Base-by-base conservation (phyloP, 2,113 vertebrate species). In the Tiliqua scincoides region DNA sequence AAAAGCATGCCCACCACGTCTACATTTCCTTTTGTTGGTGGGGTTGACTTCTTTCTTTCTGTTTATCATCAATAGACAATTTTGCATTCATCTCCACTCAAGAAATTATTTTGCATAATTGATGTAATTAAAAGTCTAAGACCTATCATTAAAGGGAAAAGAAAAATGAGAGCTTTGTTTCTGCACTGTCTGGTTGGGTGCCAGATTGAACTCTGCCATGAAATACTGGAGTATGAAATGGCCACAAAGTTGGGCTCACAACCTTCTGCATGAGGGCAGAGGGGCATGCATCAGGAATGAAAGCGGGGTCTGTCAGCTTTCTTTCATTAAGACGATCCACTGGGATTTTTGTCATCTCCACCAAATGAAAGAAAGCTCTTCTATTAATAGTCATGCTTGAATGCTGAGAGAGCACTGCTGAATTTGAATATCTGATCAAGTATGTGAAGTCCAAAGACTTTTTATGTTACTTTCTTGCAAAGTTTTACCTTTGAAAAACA, bases 81-180 rank as follows among this genome's bases (percentile, higher is more conserved):
- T 86, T 76, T 71, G 61, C 61, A 87, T 87, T 80, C 89, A 82
- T 82, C 92, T 48, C 1, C 27, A 74, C 61, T 87, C 9, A 67
- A n/a, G 0, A 72, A 72, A n/a, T 23, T 84, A 70, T 87, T 92
- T 84, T 91, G 9, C 11, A 71, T 90, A 84, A 89, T 91, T 91
- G 84, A 43, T 83, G 85, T 88, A 85, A 32, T 85, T 30, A 80
- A 25, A 79, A 81, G 67, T 67, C 61, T 43, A 89, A 32, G 18
- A 89, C 30, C 12, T 11, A 57, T 85, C 87, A 12, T 25, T 71
- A 11, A 87, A 92, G 52, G 40, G 0, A 84, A 35, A 37, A 9
- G 57, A 85, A 48, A 52, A 7, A 70, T 4, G 0, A 1, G 21
- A 88, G 68, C 3, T 81, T 35, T 87, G 3, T 71, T 88, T 89